These are phyloP conservation scores for Apodemia zela DNA, from an alignment of 2,888 invertebrate species.

Conservation along the genomic window DNA sequence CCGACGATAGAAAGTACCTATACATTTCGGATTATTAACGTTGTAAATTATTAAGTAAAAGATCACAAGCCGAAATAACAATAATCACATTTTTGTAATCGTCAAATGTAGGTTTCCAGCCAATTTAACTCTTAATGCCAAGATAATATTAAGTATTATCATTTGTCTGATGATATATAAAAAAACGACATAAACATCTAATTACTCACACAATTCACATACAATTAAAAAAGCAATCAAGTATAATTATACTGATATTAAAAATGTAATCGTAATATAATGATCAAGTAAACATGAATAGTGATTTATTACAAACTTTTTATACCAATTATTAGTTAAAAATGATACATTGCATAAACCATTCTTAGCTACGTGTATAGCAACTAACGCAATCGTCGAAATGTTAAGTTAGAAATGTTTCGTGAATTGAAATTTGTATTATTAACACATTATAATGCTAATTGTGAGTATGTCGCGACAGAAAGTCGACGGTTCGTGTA, in stretches of 20 bases:
- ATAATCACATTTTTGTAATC: not conserved
- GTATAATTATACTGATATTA: conserved; percentile 11
- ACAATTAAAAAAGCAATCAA: conserved; percentile 13
- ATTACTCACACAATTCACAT: conserved; percentile 5
- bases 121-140: not conserved
- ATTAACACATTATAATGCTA: conserved; percentile 72
- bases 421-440: conserved; percentile 60
- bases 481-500: conserved; percentile 62
- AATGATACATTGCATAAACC: conserved; percentile 17
- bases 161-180: not conserved
- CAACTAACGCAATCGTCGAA: conserved; percentile 30
- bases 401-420: conserved; percentile 47
- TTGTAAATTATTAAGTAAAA: too few relatives aligned
- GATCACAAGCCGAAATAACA: not conserved
- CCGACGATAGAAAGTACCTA: too few relatives aligned
- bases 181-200: conserved; percentile 2
- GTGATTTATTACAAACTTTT: conserved; percentile 16
- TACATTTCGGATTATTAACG: too few relatives aligned
- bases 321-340: conserved; percentile 17
- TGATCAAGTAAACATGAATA: conserved; percentile 15
- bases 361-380: conserved; percentile 18
- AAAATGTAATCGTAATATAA: conserved; percentile 16
- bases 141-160: not conserved
- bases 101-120: not conserved
- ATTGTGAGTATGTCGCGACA: conserved; percentile 59